Evolutionary conservation across 2,888 invertebrate genomes (phyloP).

Genomic region (Chrysopilus asiliformis): DNA sequence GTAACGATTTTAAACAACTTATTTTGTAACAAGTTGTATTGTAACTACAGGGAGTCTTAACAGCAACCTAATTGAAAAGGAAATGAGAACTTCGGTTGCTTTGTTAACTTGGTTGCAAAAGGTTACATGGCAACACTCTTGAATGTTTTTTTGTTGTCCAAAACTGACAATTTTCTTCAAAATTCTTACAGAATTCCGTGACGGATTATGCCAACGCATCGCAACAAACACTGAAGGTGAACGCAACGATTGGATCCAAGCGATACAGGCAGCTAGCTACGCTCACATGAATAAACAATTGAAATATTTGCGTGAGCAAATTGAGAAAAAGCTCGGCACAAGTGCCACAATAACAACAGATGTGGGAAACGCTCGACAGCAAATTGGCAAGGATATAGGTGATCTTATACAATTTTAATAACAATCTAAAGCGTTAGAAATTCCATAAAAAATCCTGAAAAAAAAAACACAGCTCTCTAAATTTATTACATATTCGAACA

Average conservation of each 20-base stretch:
- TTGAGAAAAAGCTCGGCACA: conserved; percentile 44
- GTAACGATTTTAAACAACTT: too few relatives aligned
- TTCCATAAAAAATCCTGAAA: too few relatives aligned
- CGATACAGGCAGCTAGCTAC: conserved; percentile 72
- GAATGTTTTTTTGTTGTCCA: too few relatives aligned
- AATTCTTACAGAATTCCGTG: conserved; percentile 56
- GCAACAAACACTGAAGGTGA: conserved; percentile 69
- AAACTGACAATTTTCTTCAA: conserved; percentile 6
- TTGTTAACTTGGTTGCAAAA: too few relatives aligned
- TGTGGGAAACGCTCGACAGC: background rate
- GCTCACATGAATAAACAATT: conserved; percentile 67
- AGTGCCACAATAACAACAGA: conserved; percentile 38
- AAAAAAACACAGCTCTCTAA: too few relatives aligned
- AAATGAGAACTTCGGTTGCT: too few relatives aligned
- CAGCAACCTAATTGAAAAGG: too few relatives aligned
- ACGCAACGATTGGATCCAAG: conserved; percentile 73
- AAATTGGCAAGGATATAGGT: conserved; percentile 44
- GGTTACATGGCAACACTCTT: too few relatives aligned
- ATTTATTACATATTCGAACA: too few relatives aligned
- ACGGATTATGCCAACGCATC: conserved; percentile 67
- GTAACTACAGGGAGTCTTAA: too few relatives aligned
- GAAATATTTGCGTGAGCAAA: conserved; percentile 41
- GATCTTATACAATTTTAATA: conserved; percentile 35
- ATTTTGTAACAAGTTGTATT: too few relatives aligned
- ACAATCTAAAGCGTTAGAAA: too few relatives aligned